Percentiles rank a stretch among this genome's conserved stretches.
These are phyloP conservation scores for Argopecten irradians DNA, from an alignment of 1,140 invertebrate genomes.

Conservation along the genomic window DNA sequence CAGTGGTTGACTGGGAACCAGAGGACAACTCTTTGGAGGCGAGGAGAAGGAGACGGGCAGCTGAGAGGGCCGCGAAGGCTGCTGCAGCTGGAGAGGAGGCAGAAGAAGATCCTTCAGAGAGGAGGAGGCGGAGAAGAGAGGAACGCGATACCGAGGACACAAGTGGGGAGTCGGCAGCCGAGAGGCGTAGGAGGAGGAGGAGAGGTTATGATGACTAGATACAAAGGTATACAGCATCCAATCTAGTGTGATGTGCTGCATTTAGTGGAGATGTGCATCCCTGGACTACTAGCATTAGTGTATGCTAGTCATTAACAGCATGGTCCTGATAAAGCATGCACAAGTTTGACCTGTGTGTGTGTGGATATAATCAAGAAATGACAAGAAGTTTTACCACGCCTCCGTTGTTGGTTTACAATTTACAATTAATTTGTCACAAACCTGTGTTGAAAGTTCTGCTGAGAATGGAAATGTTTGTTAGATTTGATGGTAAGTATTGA, in stretches of 20 bases:
- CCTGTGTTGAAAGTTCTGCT: background rate
- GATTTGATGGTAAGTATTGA: no score
- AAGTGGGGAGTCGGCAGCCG: background rate
- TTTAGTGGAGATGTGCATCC: background rate
- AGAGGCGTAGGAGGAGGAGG: background rate
- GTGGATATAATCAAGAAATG: background rate
- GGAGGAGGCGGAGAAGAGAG: constrained; percentile 12
- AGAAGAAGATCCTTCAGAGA: background rate
- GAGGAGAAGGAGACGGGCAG: background rate
- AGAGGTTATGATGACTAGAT: background rate
- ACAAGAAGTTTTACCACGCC: no score
- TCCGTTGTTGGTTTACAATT: no score
- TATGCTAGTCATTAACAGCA: background rate
- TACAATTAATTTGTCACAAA: background rate
- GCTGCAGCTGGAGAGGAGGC: background rate
- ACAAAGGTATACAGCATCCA: background rate
- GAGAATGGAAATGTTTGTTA: background rate
- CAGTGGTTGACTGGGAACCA: background rate
- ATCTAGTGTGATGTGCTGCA: background rate
- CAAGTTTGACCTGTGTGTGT: background rate
- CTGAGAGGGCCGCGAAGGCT: background rate
- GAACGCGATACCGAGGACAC: background rate
- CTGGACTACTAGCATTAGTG: background rate
- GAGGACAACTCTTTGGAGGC: background rate
- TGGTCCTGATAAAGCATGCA: background rate